phyloP scores from a whole-genome alignment of 2,797 vertebrate species.

The Serranus cabrilla region DNA sequence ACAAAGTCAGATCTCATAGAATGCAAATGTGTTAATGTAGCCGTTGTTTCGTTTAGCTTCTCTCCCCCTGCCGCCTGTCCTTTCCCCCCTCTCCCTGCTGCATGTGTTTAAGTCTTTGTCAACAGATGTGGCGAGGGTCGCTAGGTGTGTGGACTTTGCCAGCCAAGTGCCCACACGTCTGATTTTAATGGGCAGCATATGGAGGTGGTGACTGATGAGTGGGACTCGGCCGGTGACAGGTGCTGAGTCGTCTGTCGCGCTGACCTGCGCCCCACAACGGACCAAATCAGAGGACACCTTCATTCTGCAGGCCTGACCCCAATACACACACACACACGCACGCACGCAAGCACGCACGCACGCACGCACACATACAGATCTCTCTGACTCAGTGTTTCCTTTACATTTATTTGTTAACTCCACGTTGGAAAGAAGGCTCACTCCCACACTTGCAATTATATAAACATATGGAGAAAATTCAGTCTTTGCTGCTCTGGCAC shows the following conservation, averaged over 20 bases:
- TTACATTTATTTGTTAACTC: conserved; percentile 23
- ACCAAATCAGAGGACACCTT: conserved; percentile 77
- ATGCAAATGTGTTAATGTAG: conserved; percentile 20
- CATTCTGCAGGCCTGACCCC: conserved; percentile 59
- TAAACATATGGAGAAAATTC: not conserved
- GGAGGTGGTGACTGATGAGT: conserved; percentile 83
- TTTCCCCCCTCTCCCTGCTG: conserved; percentile 40
- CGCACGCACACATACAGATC: conserved; percentile 7
- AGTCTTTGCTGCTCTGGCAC: not conserved
- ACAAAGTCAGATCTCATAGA: not conserved
- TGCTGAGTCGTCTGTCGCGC: conserved; percentile 78
- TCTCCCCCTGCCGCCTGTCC: conserved; percentile 37
- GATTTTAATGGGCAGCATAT: conserved; percentile 88
- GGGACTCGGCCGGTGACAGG: conserved; percentile 77
- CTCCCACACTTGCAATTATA: conserved; percentile 7
- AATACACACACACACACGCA: conserved; percentile 17
- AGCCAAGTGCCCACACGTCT: conserved; percentile 73
- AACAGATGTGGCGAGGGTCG: conserved; percentile 83
- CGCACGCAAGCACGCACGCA: conserved; percentile 13
- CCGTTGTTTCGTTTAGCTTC: conserved; percentile 8
- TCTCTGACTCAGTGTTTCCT: conserved; percentile 3
- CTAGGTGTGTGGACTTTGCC: conserved; percentile 70
- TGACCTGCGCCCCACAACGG: conserved; percentile 62
- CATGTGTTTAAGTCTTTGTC: conserved; percentile 78
- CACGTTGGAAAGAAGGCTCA: not conserved